Base-by-base conservation (phyloP, 1,140 invertebrate species). In the Trichonephila inaurata region DNA sequence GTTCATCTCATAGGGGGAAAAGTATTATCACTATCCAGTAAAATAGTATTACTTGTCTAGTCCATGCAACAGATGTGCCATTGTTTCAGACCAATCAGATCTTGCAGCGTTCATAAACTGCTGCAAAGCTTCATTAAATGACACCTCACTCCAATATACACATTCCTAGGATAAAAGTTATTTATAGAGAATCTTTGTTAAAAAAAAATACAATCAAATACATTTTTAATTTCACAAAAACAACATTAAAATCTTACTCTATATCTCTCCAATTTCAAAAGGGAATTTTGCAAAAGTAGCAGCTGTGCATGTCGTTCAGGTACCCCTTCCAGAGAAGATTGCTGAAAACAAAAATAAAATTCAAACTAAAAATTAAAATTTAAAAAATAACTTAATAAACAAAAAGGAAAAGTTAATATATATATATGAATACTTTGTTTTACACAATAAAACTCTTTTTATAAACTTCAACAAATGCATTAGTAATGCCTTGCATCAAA, bases 81-180 rank as follows among this genome's bases (percentile, higher is more conserved):
- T 96, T 87, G 97, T 97, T 6, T 94, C 94, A 8, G 95, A 94
- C 96, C 96, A 96, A 64, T 95, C 95, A 33, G 95, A 95, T 51
- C 94, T 95, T n/a, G 93, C 94, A 12, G 94, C 95, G n/a, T 94
- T 94, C 62, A 95, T 94, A 90, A 95, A 96, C 60, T 95, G 94
- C 19, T 95, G 94, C 19, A 96, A 94, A 83, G 95, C 95, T 94
- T 96, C 96, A 92, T 96, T 95, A 60, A 98, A 96, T 95, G 97
- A 97, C 94, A 96, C 97, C 95, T 98, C 97, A 8, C 97, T 97
- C 98, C 98, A 98, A 77, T 97, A 96, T 81, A 98, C 97, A 95
- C 97, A 98, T 91, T 97, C 97, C 95, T 97, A 72, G 6, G 82
- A 61, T 18, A 85, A 86, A 88, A 92, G 87, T 85, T 87, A 66